Conservation (phyloP, 1,140 invertebrate genomes). For the Ostrea edulis region DNA sequence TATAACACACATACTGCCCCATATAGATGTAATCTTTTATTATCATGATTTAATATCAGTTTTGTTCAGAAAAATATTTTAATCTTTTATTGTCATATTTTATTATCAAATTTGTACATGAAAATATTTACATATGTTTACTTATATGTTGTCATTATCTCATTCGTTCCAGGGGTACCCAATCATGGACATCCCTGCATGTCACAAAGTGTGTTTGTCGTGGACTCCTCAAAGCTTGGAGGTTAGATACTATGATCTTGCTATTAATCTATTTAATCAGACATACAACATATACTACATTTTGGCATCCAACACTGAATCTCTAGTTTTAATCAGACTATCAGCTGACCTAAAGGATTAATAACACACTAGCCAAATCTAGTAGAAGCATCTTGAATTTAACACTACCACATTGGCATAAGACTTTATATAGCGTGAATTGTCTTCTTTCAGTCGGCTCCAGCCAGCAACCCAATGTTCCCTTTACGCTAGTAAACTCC, state of each 20-base stretch:
- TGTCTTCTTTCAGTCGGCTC: background rate
- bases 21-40: too few species aligned
- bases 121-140: too few species aligned
- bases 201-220: background rate
- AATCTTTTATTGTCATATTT: background rate
- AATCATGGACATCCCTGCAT: background rate
- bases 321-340: too few species aligned
- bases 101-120: background rate
- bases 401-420: background rate
- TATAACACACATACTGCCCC: too few species aligned
- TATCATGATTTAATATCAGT: too few species aligned
- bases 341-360: background rate
- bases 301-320: background rate
- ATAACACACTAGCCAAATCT: background rate
- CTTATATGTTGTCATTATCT: background rate
- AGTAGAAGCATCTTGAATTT: background rate
- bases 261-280: background rate
- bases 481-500: background rate
- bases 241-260: background rate
- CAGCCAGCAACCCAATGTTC: background rate
- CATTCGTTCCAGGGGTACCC: background rate
- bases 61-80: too few species aligned
- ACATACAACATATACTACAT: background rate
- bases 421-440: background rate
- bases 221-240: background rate